A percentile compares a stretch with the other conserved stretches of the same genome.
phyloP scores from a whole-genome alignment of 1,140 invertebrate species.

The Sarcophaga peregrina region DNA sequence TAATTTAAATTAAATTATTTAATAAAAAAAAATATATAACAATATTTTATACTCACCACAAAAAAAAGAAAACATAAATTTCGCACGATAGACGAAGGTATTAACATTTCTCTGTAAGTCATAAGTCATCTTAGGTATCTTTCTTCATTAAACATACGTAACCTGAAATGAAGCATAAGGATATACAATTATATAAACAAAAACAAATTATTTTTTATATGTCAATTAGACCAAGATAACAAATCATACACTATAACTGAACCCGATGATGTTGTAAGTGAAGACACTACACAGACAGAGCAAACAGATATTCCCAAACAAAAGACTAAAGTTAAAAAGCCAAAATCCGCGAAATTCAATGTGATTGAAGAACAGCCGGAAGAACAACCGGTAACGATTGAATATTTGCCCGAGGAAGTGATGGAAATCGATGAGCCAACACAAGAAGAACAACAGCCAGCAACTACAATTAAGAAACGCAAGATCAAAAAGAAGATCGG shows the following conservation, averaged over 20 bases:
- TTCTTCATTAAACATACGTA: too few species aligned
- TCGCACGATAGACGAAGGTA: too few species aligned
- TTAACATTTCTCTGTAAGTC: too few species aligned
- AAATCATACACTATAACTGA: slow-evolving; percentile 66
- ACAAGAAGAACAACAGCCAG: slow-evolving; percentile 50
- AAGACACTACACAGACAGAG: slow-evolving; percentile 58
- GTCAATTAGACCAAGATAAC: slow-evolving; percentile 65
- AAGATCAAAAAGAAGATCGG: slow-evolving; percentile 51
- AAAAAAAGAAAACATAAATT: too few species aligned
- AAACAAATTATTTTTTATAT: slow-evolving; percentile 48
- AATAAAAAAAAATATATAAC: too few species aligned
- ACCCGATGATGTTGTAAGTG: slow-evolving; percentile 61
- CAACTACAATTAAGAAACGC: slow-evolving; percentile 53
- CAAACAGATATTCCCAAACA: slow-evolving; percentile 54
- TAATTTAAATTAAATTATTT: too few species aligned
- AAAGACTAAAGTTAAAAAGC: slow-evolving; percentile 56
- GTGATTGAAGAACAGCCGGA: slow-evolving; percentile 53
- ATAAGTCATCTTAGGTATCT: too few species aligned
- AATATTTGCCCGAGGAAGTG: slow-evolving; percentile 49
- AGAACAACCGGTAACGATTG: slow-evolving; percentile 46
- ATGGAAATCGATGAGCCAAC: slow-evolving; percentile 51
- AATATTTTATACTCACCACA: too few species aligned
- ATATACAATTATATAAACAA: background rate
- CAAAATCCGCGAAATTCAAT: slow-evolving; percentile 54
- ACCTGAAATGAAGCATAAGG: background rate